These are phyloP conservation scores for Lithophane socia DNA, from an alignment of 2,888 invertebrate genomes.

Conservation along the genomic window DNA sequence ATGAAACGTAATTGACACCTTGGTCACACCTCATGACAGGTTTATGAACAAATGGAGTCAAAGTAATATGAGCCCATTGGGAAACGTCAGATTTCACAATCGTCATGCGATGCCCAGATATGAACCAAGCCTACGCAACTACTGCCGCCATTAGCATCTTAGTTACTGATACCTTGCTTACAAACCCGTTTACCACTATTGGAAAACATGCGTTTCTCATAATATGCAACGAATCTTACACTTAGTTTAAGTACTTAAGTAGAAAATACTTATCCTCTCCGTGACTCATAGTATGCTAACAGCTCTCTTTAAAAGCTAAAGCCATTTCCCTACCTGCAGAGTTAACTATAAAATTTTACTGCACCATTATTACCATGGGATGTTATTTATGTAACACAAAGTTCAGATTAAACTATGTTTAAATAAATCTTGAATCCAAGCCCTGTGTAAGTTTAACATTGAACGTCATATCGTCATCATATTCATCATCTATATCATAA, in stretches of 20 bases:
- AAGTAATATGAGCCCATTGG: conserved; percentile 36
- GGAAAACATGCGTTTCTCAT: conserved; percentile 47
- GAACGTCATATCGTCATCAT: neutral
- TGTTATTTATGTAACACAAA: neutral
- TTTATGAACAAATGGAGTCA: conserved; percentile 31
- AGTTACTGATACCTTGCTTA: conserved; percentile 26
- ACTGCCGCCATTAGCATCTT: conserved; percentile 28
- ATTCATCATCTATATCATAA: neutral
- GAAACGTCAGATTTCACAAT: conserved; percentile 52
- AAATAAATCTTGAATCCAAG: neutral
- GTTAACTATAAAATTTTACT: neutral
- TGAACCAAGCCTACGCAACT: conserved; percentile 39
- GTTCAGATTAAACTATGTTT: neutral
- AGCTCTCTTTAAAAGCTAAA: conserved; percentile 25
- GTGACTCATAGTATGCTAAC: neutral
- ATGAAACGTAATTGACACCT: conserved; percentile 13
- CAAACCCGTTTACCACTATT: conserved; percentile 44
- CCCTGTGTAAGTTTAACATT: neutral
- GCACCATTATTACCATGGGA: neutral
- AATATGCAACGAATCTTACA: conserved; percentile 23
- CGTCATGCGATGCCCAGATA: conserved; percentile 55
- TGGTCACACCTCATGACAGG: neutral
- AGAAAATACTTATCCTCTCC: conserved; percentile 19
- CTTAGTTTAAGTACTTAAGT: conserved; percentile 21
- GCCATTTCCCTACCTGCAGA: neutral